phyloP scores from a whole-genome alignment of 2,797 vertebrate species.

The Valencia hispanica region DNA sequence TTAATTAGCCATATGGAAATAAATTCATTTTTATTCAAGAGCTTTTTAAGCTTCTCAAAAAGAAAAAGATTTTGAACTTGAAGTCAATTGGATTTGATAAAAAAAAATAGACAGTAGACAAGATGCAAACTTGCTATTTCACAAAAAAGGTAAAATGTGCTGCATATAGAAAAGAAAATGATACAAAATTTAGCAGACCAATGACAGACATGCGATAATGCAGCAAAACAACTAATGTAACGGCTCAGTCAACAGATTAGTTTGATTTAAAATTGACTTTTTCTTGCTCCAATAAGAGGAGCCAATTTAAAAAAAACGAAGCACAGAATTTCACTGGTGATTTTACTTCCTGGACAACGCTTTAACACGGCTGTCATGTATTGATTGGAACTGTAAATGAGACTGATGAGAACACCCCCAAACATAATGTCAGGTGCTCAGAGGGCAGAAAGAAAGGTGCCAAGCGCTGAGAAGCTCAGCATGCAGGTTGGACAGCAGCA shows the following conservation, averaged over 20 bases:
- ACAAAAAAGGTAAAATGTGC: slow-evolving; percentile 20
- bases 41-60: background rate
- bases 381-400: slow-evolving; percentile 22
- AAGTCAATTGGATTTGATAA: background rate
- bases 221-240: slow-evolving; percentile 2
- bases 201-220: slow-evolving; percentile 51
- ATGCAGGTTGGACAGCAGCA: slow-evolving; percentile 83
- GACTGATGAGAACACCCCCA: slow-evolving; percentile 22
- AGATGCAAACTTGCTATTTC: slow-evolving; percentile 11
- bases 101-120: slow-evolving; percentile 12
- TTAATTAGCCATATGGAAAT: background rate
- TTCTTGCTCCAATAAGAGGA: background rate
- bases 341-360: slow-evolving; percentile 19
- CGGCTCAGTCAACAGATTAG: background rate
- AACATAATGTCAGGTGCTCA: slow-evolving; percentile 41
- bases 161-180: slow-evolving; percentile 12
- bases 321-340: background rate
- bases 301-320: background rate
- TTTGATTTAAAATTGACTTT: background rate
- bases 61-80: background rate
- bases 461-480: slow-evolving; percentile 84
- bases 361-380: slow-evolving; percentile 28
- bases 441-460: slow-evolving; percentile 75
- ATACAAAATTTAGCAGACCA: slow-evolving; percentile 12
- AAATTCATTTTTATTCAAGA: background rate